These are phyloP conservation scores for Actenoides lindsayi DNA, from an alignment of 2,113 vertebrate genomes.

Conservation along the genomic window DNA sequence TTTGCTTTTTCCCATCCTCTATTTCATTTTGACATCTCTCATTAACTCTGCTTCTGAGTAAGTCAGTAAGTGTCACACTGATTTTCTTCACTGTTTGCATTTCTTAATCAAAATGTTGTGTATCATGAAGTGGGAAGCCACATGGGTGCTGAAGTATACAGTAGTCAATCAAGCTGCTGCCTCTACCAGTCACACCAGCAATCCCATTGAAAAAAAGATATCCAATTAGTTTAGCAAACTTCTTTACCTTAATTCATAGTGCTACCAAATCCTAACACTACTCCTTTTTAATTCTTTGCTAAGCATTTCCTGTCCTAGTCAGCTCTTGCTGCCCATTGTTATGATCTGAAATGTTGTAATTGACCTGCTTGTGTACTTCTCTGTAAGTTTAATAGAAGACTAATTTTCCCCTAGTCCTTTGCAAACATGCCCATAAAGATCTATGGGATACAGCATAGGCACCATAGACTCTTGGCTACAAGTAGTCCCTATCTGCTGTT, in stretches of 20 bases:
- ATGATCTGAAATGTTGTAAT: neutral
- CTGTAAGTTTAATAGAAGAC: neutral
- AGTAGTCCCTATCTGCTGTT: neutral
- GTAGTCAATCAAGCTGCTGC: neutral
- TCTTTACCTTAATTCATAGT: neutral
- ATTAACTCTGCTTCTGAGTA: neutral
- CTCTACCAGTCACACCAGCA: neutral
- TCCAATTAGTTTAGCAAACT: neutral
- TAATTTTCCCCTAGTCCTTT: neutral
- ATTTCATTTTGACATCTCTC: neutral
- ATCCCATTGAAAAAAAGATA: neutral
- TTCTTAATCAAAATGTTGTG: neutral
- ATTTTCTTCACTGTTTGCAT: neutral
- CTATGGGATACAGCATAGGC: neutral
- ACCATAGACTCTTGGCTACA: neutral
- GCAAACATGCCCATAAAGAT: neutral
- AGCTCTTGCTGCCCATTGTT: neutral
- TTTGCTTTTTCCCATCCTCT: neutral
- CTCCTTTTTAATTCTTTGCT: neutral
- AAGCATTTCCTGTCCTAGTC: neutral
- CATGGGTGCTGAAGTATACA: accelerated
- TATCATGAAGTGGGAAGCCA: neutral
- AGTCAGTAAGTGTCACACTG: neutral
- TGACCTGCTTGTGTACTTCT: neutral
- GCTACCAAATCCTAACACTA: neutral